A percentile compares a stretch with the other conserved stretches of the same genome.
Conservation (phyloP, 2,888 invertebrate species). For the Leucophenga maculata region DNA sequence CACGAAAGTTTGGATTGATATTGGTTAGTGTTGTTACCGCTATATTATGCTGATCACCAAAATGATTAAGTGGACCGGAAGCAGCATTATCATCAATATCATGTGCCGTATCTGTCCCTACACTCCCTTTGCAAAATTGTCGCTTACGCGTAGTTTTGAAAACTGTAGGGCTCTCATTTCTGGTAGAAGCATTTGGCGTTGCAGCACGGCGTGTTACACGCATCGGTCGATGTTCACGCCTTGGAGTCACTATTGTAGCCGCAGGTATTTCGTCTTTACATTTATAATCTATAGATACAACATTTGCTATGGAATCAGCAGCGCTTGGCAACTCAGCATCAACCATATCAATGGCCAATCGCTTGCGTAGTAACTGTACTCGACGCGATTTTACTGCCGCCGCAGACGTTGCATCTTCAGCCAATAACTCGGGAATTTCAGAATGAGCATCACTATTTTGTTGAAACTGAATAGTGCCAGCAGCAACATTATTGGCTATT, state of each 20-base stretch:
- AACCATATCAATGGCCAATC: slow-evolving; percentile 69
- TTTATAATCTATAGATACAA: background rate
- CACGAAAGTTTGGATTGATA: slow-evolving; percentile 20
- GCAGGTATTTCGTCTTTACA: slow-evolving; percentile 1
- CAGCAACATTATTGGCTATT: slow-evolving; percentile 34
- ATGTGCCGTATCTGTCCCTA: slow-evolving; percentile 13
- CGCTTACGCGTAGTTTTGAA: slow-evolving; percentile 33
- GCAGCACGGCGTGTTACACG: slow-evolving; percentile 64
- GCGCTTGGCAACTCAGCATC: slow-evolving; percentile 49
- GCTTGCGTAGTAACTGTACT: slow-evolving; percentile 67
- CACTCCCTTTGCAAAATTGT: slow-evolving; percentile 29
- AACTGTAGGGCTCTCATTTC: background rate
- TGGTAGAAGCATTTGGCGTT: slow-evolving; percentile 44
- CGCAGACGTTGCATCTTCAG: background rate
- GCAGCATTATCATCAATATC: slow-evolving; percentile 11
- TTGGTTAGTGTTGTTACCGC: background rate
- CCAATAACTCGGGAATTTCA: background rate
- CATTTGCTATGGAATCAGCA: slow-evolving; percentile 37
- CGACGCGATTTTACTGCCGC: slow-evolving; percentile 60
- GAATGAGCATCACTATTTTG: slow-evolving; percentile 1
- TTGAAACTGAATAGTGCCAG: background rate
- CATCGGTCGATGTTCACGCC: slow-evolving; percentile 56
- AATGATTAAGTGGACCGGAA: slow-evolving; percentile 41
- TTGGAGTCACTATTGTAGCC: slow-evolving; percentile 36
- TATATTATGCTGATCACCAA: slow-evolving; percentile 28